These are phyloP conservation scores for Anastrepha ludens DNA, from an alignment of 1,140 invertebrate genomes.

Conservation along the genomic window DNA sequence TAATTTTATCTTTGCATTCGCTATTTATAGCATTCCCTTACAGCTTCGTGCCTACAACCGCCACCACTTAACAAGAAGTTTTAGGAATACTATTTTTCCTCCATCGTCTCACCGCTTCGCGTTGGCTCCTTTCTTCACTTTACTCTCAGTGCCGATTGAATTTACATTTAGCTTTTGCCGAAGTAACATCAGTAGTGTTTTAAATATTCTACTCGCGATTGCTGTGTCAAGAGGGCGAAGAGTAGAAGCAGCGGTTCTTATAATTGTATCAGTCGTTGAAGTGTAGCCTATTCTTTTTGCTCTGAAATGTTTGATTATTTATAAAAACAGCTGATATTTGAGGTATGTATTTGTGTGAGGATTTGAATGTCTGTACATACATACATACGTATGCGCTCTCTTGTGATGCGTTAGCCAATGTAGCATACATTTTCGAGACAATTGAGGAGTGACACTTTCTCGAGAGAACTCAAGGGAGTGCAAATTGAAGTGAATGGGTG, in stretches of 20 bases:
- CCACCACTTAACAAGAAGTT: background rate
- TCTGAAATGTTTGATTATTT: background rate
- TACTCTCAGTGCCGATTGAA: background rate
- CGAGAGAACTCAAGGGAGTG: no score
- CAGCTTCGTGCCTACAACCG: background rate
- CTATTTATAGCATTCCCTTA: constrained; percentile 20
- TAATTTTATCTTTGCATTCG: constrained; percentile 43
- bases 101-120: background rate
- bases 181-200: background rate
- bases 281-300: background rate
- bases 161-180: background rate
- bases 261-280: background rate
- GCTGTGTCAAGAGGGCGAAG: background rate
- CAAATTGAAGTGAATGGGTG: no score
- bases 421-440: background rate
- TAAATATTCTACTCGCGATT: background rate
- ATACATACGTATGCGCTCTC: background rate
- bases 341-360: background rate
- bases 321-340: constrained; percentile 17
- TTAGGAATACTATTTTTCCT: background rate
- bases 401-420: background rate
- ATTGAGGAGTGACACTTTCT: background rate
- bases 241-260: background rate
- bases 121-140: background rate
- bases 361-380: background rate